Evolutionary conservation across 2,113 vertebrate genomes (phyloP).

Genomic region (Aspidoscelis tigris): DNA sequence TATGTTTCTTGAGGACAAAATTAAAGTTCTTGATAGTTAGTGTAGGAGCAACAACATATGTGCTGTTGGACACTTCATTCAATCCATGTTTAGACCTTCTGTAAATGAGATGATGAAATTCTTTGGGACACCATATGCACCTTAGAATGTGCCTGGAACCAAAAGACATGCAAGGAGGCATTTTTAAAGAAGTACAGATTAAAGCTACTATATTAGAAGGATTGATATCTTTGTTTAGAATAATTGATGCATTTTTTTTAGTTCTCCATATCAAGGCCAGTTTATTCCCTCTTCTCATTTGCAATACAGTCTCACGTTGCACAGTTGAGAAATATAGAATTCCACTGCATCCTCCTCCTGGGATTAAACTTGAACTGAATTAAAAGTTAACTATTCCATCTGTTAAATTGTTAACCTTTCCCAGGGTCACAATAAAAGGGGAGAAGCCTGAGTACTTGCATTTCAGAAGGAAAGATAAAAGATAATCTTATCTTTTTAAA

Average conservation of each 20-base stretch:
- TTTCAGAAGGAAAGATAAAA: neutral
- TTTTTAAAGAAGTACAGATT: neutral
- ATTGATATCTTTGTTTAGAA: too few relatives aligned
- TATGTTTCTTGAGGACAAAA: too few relatives aligned
- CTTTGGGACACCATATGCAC: neutral
- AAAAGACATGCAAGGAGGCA: too few relatives aligned
- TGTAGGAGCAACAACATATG: too few relatives aligned
- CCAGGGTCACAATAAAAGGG: neutral
- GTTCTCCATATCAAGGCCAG: neutral
- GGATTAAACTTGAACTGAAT: conserved; percentile 2
- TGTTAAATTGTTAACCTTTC: conserved; percentile 11
- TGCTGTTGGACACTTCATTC: too few relatives aligned
- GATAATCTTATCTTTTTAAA: conserved; percentile 4
- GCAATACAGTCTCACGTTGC: neutral
- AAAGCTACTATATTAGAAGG: neutral
- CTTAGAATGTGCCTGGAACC: neutral
- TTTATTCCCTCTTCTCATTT: neutral
- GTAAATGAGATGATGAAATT: neutral
- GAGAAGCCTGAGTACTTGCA: neutral
- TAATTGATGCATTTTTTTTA: neutral
- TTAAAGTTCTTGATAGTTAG: too few relatives aligned
- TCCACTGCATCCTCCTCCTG: neutral
- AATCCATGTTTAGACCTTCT: too few relatives aligned
- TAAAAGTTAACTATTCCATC: neutral
- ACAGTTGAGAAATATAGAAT: neutral